Base-by-base conservation (phyloP, 2,797 vertebrate genomes). In the Lepus townsendii region DNA sequence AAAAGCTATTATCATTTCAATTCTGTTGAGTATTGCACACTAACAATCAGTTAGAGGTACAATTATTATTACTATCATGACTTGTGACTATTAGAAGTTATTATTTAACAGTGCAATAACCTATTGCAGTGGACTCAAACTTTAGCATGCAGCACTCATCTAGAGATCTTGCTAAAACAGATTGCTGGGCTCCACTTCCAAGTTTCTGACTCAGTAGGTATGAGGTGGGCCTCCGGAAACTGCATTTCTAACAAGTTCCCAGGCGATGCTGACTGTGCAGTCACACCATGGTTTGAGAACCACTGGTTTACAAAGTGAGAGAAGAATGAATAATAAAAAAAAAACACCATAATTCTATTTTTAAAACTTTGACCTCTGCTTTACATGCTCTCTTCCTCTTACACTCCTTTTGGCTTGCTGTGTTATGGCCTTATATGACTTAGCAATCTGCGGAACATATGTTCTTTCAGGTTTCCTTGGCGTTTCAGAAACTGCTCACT, bases 71-170 rank as follows among this genome's bases (percentile, higher is more conserved):
- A 84, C 17, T 84, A 80, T 2, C 60, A 32, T 69, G 52, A 83
- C 22, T 13, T 80, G 12, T 66, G 62, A 60, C 76, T 83, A 90
- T 85, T n/a, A 86, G 57, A 75, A 90, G 60, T 66, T 90, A 7
- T 93, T 88, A 83, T 22, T 69, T 60, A 93, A 95, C 30, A 95
- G 89, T 80, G 72, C 62, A 84, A 38, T 42, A 85, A 80, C 3
- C 13, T 50, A 75, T 14, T 54, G 69, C 11, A 77, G 38, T 63
- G 83, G 69, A 87, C 68, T 87, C 73, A 90, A 90, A 63, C 22
- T 87, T 84, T 32, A 87, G 47, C 20, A 66, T 6, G 35, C 7
- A 88, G n/a, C 42, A 73, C 35, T 95, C 86, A 88, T 38, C 22
- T 60, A 7, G 52, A 72, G 47, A 26, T 83, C 52, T 76, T 68